These are phyloP conservation scores for Zaprionus kolodkinae DNA, from an alignment of 1,140 invertebrate genomes.

Conservation along the genomic window DNA sequence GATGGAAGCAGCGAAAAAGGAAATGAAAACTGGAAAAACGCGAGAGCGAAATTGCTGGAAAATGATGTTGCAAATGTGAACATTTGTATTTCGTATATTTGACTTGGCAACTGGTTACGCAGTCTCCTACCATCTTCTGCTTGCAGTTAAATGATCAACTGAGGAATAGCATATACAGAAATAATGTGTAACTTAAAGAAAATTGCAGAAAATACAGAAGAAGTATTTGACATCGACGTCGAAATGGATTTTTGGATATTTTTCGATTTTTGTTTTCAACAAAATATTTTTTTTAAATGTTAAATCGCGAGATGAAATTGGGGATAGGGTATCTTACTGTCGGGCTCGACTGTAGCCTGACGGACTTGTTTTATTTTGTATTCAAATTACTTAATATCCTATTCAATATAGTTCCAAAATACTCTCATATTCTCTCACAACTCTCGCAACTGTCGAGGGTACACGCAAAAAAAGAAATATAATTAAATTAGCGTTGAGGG, in stretches of 20 bases:
- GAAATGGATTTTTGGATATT: no score
- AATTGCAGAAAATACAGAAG: no score
- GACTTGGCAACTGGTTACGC: conserved; percentile 15
- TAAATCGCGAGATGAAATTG: no score
- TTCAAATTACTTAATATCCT: not conserved
- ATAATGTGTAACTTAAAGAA: no score
- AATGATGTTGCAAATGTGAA: conserved; percentile 60
- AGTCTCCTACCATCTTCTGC: not conserved
- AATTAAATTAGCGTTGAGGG: conserved; percentile 66
- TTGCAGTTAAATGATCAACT: not conserved
- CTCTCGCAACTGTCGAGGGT: not conserved
- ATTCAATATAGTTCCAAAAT: not conserved
- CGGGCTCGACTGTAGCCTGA: no score
- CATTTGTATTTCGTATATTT: conserved; percentile 53
- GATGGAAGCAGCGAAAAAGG: conserved; percentile 1
- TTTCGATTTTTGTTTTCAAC: no score
- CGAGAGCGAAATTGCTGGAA: conserved; percentile 45
- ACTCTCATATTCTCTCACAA: not conserved
- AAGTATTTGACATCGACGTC: no score
- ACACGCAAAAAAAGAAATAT: conserved; percentile 47
- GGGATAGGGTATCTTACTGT: no score
- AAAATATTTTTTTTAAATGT: no score
- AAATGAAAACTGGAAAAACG: conserved; percentile 17
- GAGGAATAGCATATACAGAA: not conserved
- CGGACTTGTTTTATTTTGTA: no score